Percentiles rank a stretch among this genome's conserved stretches.
phyloP scores from a whole-genome alignment of 2,113 vertebrate genomes.

The Notarius lentiginosus region DNA sequence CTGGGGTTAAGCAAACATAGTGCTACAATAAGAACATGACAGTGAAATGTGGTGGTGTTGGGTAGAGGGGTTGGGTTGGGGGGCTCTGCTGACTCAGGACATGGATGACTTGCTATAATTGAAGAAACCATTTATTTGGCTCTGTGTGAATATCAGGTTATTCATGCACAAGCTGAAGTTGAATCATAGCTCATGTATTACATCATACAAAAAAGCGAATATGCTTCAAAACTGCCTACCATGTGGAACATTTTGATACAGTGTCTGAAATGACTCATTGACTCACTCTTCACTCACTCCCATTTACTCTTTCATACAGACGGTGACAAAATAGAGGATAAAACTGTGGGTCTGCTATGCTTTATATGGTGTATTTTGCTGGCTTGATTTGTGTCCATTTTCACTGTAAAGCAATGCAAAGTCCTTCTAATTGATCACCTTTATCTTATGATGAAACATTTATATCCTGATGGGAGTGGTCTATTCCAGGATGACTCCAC shows the following conservation, averaged over 20 bases:
- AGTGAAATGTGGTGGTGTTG: constrained; percentile 2
- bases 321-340: background rate
- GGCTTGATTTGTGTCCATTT: background rate
- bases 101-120: constrained; percentile 7
- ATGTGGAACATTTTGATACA: background rate
- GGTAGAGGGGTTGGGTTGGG: background rate
- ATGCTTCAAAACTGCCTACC: background rate
- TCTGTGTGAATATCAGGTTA: background rate
- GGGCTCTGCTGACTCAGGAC: background rate
- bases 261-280: background rate
- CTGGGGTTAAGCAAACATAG: background rate
- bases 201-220: background rate
- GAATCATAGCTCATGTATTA: background rate
- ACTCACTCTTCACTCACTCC: background rate
- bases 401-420: background rate
- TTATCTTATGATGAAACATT: too few relatives aligned
- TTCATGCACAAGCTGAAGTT: background rate
- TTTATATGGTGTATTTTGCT: background rate
- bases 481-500: background rate
- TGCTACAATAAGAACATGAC: background rate
- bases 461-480: background rate
- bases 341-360: background rate
- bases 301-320: background rate
- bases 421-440: too few relatives aligned
- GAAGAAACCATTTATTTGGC: background rate